phyloP scores from a whole-genome alignment of 2,113 vertebrate species.

The Rhodinocichla rosea region DNA sequence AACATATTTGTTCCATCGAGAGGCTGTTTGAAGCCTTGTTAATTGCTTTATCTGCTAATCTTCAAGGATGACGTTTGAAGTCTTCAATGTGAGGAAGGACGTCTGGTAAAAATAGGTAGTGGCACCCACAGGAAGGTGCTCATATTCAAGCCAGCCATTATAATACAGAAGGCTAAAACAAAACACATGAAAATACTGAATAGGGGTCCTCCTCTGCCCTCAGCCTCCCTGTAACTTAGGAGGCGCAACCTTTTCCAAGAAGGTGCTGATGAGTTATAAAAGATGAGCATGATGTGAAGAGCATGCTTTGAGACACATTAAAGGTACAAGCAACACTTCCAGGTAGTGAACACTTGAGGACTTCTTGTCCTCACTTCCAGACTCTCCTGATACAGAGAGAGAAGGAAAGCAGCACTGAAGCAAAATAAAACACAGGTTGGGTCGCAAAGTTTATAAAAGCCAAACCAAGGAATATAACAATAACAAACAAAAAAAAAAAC shows the following conservation, averaged over 20 bases:
- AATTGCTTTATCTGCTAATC: slow-evolving; percentile 49
- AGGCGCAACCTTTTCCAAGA: slow-evolving; percentile 20
- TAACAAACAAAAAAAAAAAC: not conserved
- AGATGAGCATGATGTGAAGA: slow-evolving; percentile 5
- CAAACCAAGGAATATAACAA: not conserved
- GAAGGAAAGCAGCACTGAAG: not conserved
- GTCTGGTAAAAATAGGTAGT: not conserved
- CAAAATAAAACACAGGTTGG: not conserved
- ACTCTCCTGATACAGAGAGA: not conserved
- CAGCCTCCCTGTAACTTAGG: not conserved
- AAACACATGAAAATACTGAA: slow-evolving; percentile 33
- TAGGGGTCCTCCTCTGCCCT: not conserved
- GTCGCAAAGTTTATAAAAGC: not conserved
- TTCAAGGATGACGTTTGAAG: slow-evolving; percentile 34
- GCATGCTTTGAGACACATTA: not conserved
- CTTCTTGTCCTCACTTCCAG: slow-evolving; percentile 43
- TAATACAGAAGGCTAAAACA: slow-evolving; percentile 44
- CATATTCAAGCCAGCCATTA: slow-evolving; percentile 20
- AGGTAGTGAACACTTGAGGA: not conserved
- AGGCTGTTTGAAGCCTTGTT: slow-evolving; percentile 40
- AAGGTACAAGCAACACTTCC: not conserved
- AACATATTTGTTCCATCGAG: slow-evolving; percentile 36
- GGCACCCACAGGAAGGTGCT: slow-evolving; percentile 13
- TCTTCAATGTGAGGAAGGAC: slow-evolving; percentile 49
- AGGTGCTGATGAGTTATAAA: slow-evolving; percentile 16